phyloP scores from a whole-genome alignment of 2,888 invertebrate genomes.

The Itoplectis maculator region DNA sequence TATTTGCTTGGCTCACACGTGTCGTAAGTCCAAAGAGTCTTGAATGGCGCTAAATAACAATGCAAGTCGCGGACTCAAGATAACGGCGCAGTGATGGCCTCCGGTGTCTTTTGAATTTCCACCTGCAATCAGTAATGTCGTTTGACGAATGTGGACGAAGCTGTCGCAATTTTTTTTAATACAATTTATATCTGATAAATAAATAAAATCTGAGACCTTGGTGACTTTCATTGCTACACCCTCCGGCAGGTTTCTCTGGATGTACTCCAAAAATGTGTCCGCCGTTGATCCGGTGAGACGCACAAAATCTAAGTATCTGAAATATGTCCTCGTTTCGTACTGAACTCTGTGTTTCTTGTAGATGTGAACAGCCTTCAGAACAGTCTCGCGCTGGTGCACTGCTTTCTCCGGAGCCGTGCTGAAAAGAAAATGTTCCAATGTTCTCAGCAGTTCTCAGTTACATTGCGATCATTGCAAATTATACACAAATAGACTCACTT shows the following conservation, averaged over 20 bases:
- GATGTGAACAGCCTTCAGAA: slow-evolving; percentile 95
- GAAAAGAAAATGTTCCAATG: slow-evolving; percentile 78
- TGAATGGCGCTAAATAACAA: not conserved
- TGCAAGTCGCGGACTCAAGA: slow-evolving; percentile 2
- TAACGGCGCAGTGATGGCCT: slow-evolving; percentile 64
- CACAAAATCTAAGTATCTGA: slow-evolving; percentile 92
- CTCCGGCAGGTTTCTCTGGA: slow-evolving; percentile 98
- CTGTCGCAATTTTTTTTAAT: slow-evolving; percentile 3
- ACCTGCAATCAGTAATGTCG: slow-evolving; percentile 72
- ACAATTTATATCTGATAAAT: slow-evolving; percentile 15
- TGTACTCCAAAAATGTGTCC: slow-evolving; percentile 97
- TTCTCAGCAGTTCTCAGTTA: slow-evolving; percentile 2
- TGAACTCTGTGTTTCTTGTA: slow-evolving; percentile 97
- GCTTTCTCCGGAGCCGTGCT: slow-evolving; percentile 92
- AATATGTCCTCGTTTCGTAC: slow-evolving; percentile 98
- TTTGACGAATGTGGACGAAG: not conserved
- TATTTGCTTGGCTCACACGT: slow-evolving; percentile 58
- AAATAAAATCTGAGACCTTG: slow-evolving; percentile 85
- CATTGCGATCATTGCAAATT: not conserved
- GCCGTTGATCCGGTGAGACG: slow-evolving; percentile 97
- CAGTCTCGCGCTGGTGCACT: slow-evolving; percentile 90
- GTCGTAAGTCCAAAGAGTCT: slow-evolving; percentile 25
- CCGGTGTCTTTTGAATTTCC: slow-evolving; percentile 77
- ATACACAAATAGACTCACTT: slow-evolving; percentile 79
- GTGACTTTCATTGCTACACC: slow-evolving; percentile 97